Evolutionary conservation across 1,140 invertebrate genomes (phyloP).

Genomic region (Holcopasites calliopsidis): DNA sequence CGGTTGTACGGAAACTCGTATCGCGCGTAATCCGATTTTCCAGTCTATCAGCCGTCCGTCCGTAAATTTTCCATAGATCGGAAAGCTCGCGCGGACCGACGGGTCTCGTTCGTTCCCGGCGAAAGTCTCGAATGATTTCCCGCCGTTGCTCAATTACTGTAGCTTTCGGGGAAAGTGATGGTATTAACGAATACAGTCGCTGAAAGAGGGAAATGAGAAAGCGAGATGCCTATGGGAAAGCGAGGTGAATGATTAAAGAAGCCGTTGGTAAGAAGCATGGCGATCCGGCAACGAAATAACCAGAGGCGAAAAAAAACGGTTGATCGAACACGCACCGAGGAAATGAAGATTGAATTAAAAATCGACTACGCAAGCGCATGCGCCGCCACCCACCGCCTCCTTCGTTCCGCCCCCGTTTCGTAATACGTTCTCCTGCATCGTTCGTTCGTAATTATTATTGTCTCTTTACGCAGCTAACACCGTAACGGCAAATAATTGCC

Average conservation of each 20-base stretch:
- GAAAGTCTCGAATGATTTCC: too few relatives aligned
- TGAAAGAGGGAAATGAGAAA: background rate
- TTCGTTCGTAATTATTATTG: too few relatives aligned
- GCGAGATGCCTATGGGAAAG: background rate
- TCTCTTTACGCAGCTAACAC: slow-evolving; percentile 1
- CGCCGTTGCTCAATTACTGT: too few relatives aligned
- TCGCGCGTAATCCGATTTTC: slow-evolving; percentile 22
- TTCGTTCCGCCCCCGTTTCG: too few relatives aligned
- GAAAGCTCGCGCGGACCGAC: slow-evolving; percentile 19
- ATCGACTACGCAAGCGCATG: background rate
- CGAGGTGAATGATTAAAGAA: slow-evolving; percentile 21
- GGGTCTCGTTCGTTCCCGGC: too few relatives aligned
- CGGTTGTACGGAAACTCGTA: slow-evolving; percentile 1
- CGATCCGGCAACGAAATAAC: background rate
- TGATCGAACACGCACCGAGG: background rate
- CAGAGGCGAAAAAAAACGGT: too few relatives aligned
- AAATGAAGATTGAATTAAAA: background rate
- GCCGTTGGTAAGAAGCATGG: background rate
- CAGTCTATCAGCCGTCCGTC: slow-evolving; percentile 3
- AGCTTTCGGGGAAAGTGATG: background rate
- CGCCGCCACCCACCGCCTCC: background rate
- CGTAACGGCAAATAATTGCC: background rate
- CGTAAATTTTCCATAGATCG: slow-evolving; percentile 25
- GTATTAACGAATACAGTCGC: background rate
- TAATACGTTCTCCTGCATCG: too few relatives aligned